Conservation (phyloP, 2,888 invertebrate genomes). For the Leptinotarsa rubiginosa region DNA sequence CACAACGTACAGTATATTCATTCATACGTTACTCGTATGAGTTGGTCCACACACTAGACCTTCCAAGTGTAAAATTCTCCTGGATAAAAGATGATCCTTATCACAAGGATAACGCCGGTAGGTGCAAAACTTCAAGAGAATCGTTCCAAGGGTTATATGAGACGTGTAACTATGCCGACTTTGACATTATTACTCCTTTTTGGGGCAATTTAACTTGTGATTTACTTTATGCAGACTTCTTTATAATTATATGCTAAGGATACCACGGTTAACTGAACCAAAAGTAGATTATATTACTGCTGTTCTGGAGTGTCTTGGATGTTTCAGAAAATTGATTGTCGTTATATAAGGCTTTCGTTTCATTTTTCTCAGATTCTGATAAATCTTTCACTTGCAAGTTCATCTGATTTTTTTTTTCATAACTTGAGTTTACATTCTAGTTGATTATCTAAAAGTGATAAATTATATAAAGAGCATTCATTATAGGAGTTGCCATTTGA, state of each 20-base stretch:
- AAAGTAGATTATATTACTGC: slow-evolving; percentile 11
- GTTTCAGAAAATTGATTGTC: not conserved
- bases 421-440: not conserved
- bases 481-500: too few species aligned
- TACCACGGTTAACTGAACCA: slow-evolving; percentile 26
- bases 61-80: not conserved
- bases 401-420: not conserved
- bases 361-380: not conserved
- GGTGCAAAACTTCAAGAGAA: slow-evolving; percentile 32
- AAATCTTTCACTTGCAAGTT: not conserved
- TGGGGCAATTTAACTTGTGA: slow-evolving; percentile 35
- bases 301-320: not conserved
- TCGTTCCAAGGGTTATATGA: slow-evolving; percentile 31
- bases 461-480: not conserved
- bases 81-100: not conserved
- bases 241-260: slow-evolving; percentile 34
- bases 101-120: slow-evolving; percentile 8
- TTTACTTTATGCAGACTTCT: slow-evolving; percentile 31
- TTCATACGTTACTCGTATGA: too few species aligned
- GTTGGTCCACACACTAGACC: not conserved
- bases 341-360: too few species aligned
- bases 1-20: too few species aligned
- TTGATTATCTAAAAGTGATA: not conserved
- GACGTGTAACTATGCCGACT: slow-evolving; percentile 33
- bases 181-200: slow-evolving; percentile 34